These are phyloP conservation scores for Heteromormyrus szaboi DNA, from an alignment of 2,797 vertebrate species.

Conservation along the genomic window DNA sequence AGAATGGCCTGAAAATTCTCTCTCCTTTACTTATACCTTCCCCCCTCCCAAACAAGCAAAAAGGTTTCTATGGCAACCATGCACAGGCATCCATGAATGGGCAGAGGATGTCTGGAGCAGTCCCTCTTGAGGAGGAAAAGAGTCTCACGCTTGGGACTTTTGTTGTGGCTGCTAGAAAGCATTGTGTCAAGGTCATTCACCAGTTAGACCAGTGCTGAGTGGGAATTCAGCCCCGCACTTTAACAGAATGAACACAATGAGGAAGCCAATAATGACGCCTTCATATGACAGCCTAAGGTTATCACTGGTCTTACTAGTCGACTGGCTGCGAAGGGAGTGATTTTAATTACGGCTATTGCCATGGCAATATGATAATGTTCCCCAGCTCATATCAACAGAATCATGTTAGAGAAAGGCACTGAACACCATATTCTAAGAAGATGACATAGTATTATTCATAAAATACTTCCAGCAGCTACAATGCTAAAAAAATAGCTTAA, in stretches of 20 bases:
- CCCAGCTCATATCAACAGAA: neutral
- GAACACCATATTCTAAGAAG: neutral
- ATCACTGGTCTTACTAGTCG: neutral
- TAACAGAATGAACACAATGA: neutral
- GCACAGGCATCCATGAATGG: neutral
- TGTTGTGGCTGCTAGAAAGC: neutral
- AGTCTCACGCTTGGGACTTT: slow-evolving; percentile 26
- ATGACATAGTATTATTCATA: neutral
- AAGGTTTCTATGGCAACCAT: slow-evolving; percentile 38
- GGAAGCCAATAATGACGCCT: neutral
- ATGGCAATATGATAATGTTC: neutral
- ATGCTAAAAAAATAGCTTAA: neutral
- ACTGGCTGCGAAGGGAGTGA: neutral
- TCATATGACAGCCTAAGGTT: neutral
- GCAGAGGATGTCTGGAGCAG: neutral
- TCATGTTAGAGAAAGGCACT: neutral
- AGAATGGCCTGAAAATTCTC: neutral
- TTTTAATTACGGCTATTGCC: neutral
- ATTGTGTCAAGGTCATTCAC: neutral
- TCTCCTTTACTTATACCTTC: neutral
- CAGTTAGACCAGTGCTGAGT: neutral
- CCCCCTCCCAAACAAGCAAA: slow-evolving; percentile 14
- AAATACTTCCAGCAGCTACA: neutral
- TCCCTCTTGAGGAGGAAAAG: neutral
- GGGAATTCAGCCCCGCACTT: neutral